Conservation (phyloP, 1,140 invertebrate genomes). For the Leptoteleia sp. region DNA sequence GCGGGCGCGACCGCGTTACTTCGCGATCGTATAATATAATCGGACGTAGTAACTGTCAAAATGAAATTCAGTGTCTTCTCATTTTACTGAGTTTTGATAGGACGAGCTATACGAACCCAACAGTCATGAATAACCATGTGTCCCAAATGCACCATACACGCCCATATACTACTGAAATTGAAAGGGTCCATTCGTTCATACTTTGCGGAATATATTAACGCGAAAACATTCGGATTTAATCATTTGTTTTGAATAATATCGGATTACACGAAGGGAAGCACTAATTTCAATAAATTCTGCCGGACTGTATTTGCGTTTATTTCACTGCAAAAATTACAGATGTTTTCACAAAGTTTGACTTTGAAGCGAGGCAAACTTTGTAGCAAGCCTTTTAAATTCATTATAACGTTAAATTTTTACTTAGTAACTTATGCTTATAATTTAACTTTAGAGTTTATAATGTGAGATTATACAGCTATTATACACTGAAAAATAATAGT, state of each 20-base stretch:
- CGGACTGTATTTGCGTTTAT: conserved; percentile 10
- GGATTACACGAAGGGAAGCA: conserved; percentile 1
- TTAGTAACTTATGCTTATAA: too few relatives aligned
- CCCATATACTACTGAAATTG: conserved; percentile 57
- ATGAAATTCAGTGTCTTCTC: conserved; percentile 60
- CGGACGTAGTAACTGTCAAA: conserved; percentile 49
- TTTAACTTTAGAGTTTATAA: too few relatives aligned
- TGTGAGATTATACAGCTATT: too few relatives aligned
- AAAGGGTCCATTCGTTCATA: conserved; percentile 63
- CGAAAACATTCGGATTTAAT: conserved; percentile 56
- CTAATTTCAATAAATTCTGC: conserved; percentile 30
- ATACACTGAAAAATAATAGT: too few relatives aligned
- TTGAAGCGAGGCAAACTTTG: too few relatives aligned
- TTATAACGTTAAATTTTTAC: too few relatives aligned
- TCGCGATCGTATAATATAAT: conserved; percentile 31
- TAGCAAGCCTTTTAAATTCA: too few relatives aligned
- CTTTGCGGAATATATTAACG: conserved; percentile 55
- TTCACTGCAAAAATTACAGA: too few relatives aligned
- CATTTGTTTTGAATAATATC: conserved; percentile 49
- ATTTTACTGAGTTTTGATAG: conserved; percentile 66
- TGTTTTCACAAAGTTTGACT: too few relatives aligned
- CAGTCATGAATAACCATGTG: conserved; percentile 68
- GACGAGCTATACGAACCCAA: conserved; percentile 40
- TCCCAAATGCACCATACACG: conserved; percentile 64
- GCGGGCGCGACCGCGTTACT: not conserved